Percentiles rank a stretch among this genome's conserved stretches.
Conservation (phyloP, 53 echinoderm and acorn worm species). For the Luidia sarsii region DNA sequence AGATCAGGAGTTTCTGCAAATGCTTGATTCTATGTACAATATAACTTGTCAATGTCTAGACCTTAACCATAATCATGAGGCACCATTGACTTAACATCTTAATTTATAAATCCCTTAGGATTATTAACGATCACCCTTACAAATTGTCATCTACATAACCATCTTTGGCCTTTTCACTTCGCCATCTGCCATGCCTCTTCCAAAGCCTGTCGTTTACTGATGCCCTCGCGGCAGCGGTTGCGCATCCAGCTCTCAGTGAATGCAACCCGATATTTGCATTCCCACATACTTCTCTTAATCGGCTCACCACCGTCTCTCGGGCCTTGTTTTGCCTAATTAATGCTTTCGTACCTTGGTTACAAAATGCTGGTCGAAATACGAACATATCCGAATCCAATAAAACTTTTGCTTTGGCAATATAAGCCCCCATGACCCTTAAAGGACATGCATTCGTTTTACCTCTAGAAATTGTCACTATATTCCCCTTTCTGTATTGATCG, state of each 20-base stretch:
- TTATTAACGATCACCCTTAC: too few species aligned
- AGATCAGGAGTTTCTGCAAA: too few species aligned
- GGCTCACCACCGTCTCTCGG: background rate
- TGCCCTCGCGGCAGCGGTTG: conserved; percentile 14
- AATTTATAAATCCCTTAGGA: too few species aligned
- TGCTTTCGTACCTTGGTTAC: background rate
- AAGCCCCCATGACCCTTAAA: background rate
- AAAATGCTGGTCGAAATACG: conserved; percentile 27
- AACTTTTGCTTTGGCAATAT: background rate
- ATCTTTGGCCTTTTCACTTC: too few species aligned
- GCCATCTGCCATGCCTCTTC: too few species aligned
- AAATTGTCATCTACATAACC: too few species aligned
- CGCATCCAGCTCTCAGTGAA: conserved; percentile 26
- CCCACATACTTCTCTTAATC: conserved; percentile 17
- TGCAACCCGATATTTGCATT: conserved; percentile 25
- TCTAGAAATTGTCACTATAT: background rate
- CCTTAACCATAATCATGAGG: too few species aligned
- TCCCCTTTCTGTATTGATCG: background rate
- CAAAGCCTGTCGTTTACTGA: too few species aligned
- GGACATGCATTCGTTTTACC: conserved; percentile 18
- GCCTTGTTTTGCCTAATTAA: conserved; percentile 12
- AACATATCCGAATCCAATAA: conserved; percentile 5
- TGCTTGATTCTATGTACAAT: too few species aligned
- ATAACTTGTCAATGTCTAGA: too few species aligned
- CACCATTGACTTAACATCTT: too few species aligned